Evolutionary conservation across 2,888 invertebrate genomes (phyloP).

Genomic region (Folsomia manolachei): DNA sequence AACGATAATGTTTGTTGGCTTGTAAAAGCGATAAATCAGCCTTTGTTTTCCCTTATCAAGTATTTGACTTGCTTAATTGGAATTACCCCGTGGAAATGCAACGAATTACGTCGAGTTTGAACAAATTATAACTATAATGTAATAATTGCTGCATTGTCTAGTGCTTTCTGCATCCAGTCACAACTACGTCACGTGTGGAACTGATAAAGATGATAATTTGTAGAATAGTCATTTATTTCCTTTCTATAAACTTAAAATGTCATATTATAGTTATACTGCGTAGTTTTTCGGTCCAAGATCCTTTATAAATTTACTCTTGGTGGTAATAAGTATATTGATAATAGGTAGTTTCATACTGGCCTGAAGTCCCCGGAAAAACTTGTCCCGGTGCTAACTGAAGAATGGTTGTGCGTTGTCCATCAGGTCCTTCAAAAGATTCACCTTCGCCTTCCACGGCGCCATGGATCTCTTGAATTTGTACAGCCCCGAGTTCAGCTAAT

Average conservation of each 20-base stretch:
- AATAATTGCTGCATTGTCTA: neutral
- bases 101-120: neutral
- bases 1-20: neutral
- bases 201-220: too few relatives aligned
- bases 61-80: neutral
- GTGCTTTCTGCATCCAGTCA: too few relatives aligned
- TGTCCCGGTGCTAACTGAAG: conserved; percentile 1
- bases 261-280: neutral
- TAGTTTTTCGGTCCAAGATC: neutral
- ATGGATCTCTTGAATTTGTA: neutral
- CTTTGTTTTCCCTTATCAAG: neutral
- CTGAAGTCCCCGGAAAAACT: neutral
- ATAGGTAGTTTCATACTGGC: conserved; percentile 6
- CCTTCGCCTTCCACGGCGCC: neutral
- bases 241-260: too few relatives aligned
- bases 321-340: conserved; percentile 13
- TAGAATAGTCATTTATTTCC: too few relatives aligned
- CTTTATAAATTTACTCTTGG: neutral
- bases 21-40: neutral
- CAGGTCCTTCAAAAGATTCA: neutral
- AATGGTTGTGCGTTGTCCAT: neutral
- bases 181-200: too few relatives aligned
- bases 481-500: neutral
- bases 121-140: neutral
- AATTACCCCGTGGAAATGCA: neutral